These are phyloP conservation scores for Nycteola revayana DNA, from an alignment of 2,888 invertebrate species.

Conservation along the genomic window DNA sequence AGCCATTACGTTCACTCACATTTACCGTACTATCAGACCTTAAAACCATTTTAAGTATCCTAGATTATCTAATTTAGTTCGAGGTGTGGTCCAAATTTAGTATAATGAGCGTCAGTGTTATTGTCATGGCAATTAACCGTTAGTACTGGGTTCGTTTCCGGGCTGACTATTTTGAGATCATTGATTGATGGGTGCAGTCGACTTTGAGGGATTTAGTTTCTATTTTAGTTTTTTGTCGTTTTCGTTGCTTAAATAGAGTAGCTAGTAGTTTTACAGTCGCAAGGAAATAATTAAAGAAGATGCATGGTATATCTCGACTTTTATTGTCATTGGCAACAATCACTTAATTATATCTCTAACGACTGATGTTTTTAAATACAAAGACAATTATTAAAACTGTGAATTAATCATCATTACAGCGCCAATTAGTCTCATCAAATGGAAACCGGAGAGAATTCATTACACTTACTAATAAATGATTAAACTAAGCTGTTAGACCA, in stretches of 20 bases:
- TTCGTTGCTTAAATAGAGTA: too few species aligned
- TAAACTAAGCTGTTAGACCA: conserved; percentile 15
- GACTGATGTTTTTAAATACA: too few species aligned
- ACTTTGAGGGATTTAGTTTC: conserved; percentile 33
- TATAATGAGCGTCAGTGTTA: conserved; percentile 51
- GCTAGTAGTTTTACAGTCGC: too few species aligned
- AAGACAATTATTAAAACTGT: too few species aligned
- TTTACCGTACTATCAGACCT: too few species aligned
- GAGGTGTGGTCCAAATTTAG: conserved; percentile 57
- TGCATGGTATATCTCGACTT: too few species aligned
- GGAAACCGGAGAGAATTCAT: conserved; percentile 12
- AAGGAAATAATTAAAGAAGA: too few species aligned
- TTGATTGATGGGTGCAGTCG: conserved; percentile 50
- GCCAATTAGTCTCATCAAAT: conserved; percentile 16
- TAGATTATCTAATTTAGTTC: conserved; percentile 18
- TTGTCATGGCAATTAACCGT: conserved; percentile 64
- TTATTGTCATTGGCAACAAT: too few species aligned
- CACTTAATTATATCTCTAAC: too few species aligned
- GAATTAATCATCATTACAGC: too few species aligned
- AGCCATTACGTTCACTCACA: too few species aligned
- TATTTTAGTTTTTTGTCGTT: conserved; percentile 29
- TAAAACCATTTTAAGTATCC: conserved; percentile 11
- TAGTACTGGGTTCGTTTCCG: conserved; percentile 49
- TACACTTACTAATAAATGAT: conserved; percentile 6
- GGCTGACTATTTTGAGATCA: conserved; percentile 50